Base-by-base conservation (phyloP, 2,797 vertebrate genomes). In the Acropternis orthonyx region DNA sequence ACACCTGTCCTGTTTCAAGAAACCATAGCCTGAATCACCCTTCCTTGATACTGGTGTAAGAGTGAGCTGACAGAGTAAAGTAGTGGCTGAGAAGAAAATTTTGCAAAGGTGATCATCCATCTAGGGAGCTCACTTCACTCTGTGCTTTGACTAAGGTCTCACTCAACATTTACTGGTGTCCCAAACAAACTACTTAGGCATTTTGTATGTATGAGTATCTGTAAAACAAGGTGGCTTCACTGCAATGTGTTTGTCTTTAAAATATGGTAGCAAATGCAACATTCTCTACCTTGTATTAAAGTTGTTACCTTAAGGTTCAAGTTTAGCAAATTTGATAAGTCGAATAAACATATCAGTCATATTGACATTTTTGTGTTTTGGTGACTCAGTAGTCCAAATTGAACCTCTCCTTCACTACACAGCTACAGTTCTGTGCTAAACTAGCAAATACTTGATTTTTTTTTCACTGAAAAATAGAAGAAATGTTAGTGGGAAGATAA, bases 281-380 rank as follows among this genome's bases (percentile, higher is more conserved):
- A 17, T 56, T 78, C 19, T 66, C 13, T 4, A 21, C 9, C 34
- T 75, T 6, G 4, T 30, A 9, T 37, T 66, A 30, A 10, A 51
- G 13, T 34, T 54, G 19, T 69, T 80, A 48, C 36, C 4, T 1
- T 30, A 55, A 55, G 8, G 11, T 43, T 86, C 28, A 43, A 43
- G 2, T 76, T 85, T 4, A 61, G 23, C 49, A 61, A 52, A 78
- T 9, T 11, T 32, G 16, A 0, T 27, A 36, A 28, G 14, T 62
- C 0, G 0, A 59, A 24, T 59, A 72, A 36, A 14, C 1, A 0
- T 32, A 24, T 39, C n/a, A 54, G 11, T 49, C 1, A 3, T 46
- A 24, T 30, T 3, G 0, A 9, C 68, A 15, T 32, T 54, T 74
- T 71, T 3, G 1, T 32, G 14, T 41, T 88, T 85, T 15, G 4